A percentile compares a stretch with the other conserved stretches of the same genome.
phyloP scores from a whole-genome alignment of 2,888 invertebrate species.

The Oegoconia quadripuncta region DNA sequence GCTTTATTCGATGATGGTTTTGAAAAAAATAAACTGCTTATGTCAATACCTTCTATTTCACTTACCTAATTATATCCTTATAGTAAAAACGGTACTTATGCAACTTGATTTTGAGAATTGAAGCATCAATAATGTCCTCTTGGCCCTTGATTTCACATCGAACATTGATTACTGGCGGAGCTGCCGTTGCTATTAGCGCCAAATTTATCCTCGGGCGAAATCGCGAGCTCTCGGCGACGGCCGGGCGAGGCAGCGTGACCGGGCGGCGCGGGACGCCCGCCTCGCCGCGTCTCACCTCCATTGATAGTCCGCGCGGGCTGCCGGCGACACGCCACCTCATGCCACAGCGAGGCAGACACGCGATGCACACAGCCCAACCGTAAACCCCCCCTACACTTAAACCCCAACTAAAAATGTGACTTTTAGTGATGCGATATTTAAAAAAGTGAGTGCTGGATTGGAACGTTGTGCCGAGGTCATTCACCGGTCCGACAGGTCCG shows the following conservation, averaged over 20 bases:
- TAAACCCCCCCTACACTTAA: constrained; percentile 39
- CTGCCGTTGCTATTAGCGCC: constrained; percentile 71
- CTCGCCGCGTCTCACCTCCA: constrained; percentile 41
- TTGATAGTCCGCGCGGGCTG: constrained; percentile 70
- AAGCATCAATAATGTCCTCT: constrained; percentile 33
- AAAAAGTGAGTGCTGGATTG: constrained; percentile 32
- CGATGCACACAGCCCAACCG: constrained; percentile 46
- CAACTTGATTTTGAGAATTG: background rate
- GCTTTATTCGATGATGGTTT: too few species aligned
- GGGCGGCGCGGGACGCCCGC: constrained; percentile 37
- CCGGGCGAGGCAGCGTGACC: constrained; percentile 31
- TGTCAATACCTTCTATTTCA: too few species aligned
- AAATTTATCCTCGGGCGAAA: constrained; percentile 73
- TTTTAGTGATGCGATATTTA: constrained; percentile 15
- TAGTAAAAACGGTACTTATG: too few species aligned
- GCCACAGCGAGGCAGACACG: constrained; percentile 48
- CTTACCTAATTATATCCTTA: too few species aligned
- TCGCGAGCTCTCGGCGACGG: constrained; percentile 51
- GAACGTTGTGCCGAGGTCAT: constrained; percentile 70
- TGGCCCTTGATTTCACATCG: constrained; percentile 60
- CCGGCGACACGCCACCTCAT: constrained; percentile 55
- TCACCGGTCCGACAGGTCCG: constrained; percentile 68
- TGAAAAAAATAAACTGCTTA: too few species aligned
- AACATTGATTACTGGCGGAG: constrained; percentile 73
- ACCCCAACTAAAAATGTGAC: constrained; percentile 53